These are phyloP conservation scores for Meghimatium bilineatum DNA, from an alignment of 2,888 invertebrate genomes.

Conservation along the genomic window DNA sequence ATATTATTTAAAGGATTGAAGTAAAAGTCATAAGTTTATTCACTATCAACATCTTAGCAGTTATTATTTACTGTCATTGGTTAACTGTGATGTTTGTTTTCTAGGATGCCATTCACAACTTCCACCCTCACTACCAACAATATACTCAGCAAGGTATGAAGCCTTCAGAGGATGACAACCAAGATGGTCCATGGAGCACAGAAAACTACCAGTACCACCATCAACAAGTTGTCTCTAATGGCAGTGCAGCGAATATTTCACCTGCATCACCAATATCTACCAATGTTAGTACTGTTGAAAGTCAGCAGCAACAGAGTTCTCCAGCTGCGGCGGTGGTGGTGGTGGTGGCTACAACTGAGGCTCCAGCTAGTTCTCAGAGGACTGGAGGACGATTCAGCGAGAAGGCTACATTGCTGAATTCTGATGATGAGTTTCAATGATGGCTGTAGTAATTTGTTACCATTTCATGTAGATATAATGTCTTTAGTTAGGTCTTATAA, in stretches of 20 bases:
- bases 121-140: constrained; percentile 99
- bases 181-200: constrained; percentile 56
- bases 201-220: constrained; percentile 61
- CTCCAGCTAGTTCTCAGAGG: constrained; percentile 33
- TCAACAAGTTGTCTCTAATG: constrained; percentile 44
- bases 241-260: constrained; percentile 6
- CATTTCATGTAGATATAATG: background rate
- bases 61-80: background rate
- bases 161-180: constrained; percentile 70
- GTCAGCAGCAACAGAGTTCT: background rate
- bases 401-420: constrained; percentile 95
- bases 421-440: constrained; percentile 94
- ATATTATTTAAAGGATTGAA: too few species aligned
- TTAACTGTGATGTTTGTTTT: constrained; percentile 82
- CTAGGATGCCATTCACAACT: constrained; percentile 93
- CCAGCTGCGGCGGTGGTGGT: background rate
- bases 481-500: background rate
- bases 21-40: background rate
- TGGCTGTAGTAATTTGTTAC: constrained; percentile 1
- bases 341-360: constrained; percentile 31
- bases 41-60: background rate
- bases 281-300: background rate
- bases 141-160: constrained; percentile 81
- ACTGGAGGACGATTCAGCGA: constrained; percentile 86
- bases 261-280: constrained; percentile 11